Evolutionary conservation across 2,113 vertebrate species (phyloP).

Genomic region (Tichodroma muraria): DNA sequence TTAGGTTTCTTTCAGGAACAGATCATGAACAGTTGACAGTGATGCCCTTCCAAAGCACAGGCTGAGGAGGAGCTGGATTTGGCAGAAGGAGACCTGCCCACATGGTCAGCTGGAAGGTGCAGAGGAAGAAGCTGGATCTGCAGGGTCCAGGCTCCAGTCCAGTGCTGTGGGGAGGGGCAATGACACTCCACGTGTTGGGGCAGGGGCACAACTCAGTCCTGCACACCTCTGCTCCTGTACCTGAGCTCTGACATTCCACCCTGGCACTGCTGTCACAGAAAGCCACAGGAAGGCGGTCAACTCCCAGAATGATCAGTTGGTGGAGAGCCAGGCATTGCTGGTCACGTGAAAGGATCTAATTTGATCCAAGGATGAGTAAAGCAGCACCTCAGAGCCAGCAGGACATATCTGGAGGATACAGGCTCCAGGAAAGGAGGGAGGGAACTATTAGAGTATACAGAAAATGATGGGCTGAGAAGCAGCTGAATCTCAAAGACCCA

Average conservation of each 20-base stretch:
- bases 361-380: not conserved
- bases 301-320: not conserved
- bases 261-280: not conserved
- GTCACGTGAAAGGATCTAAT: not conserved
- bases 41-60: not conserved
- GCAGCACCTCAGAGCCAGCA: not conserved
- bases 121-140: not conserved
- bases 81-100: not conserved
- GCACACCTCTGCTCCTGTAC: not conserved
- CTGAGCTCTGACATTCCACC: not conserved
- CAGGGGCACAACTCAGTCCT: not conserved
- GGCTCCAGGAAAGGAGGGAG: not conserved
- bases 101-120: not conserved
- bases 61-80: not conserved
- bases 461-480: not conserved
- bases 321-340: not conserved
- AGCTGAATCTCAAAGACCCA: not conserved
- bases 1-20: not conserved
- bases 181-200: fast-evolving
- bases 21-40: not conserved
- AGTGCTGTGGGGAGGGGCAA: fast-evolving
- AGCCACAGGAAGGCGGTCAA: not conserved
- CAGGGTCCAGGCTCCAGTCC: not conserved
- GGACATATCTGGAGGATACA: not conserved
- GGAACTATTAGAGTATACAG: not conserved